Evolutionary conservation across 2,113 vertebrate species (phyloP).

Genomic region (Helogale parvula): DNA sequence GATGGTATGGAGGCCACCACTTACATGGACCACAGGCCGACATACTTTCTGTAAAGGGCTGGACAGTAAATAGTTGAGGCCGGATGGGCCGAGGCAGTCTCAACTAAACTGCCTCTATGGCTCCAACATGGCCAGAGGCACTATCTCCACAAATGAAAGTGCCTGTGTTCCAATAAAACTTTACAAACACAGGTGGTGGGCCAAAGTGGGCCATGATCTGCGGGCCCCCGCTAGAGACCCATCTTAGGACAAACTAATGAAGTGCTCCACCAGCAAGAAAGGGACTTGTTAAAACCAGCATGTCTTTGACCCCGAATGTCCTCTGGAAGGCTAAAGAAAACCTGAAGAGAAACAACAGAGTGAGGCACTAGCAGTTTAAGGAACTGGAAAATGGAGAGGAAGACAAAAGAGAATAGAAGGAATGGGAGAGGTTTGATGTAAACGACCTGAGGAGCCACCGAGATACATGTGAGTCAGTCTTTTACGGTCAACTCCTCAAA

Average conservation of each 20-base stretch:
- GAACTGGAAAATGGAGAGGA: background rate
- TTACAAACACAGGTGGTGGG: background rate
- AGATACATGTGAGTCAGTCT: rapidly evolving
- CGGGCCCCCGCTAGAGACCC: background rate
- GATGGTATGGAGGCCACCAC: background rate
- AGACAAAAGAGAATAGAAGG: background rate
- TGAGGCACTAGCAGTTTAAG: rapidly evolving
- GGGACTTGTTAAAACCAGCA: no score
- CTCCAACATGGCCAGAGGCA: background rate
- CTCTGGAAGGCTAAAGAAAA: background rate
- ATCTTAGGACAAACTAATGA: background rate
- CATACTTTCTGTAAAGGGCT: background rate
- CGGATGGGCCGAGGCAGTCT: background rate
- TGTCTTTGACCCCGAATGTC: background rate
- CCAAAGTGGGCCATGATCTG: background rate
- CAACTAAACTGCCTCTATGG: background rate
- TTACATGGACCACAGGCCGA: rapidly evolving
- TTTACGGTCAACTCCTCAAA: rapidly evolving
- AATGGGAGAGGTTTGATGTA: rapidly evolving
- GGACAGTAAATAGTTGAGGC: background rate
- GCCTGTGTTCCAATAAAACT: background rate
- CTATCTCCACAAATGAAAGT: no score
- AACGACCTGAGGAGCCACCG: rapidly evolving
- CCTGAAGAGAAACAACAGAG: background rate
- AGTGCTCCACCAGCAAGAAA: background rate